phyloP scores from a whole-genome alignment of 2,888 invertebrate genomes.

The Andrena fulva region DNA sequence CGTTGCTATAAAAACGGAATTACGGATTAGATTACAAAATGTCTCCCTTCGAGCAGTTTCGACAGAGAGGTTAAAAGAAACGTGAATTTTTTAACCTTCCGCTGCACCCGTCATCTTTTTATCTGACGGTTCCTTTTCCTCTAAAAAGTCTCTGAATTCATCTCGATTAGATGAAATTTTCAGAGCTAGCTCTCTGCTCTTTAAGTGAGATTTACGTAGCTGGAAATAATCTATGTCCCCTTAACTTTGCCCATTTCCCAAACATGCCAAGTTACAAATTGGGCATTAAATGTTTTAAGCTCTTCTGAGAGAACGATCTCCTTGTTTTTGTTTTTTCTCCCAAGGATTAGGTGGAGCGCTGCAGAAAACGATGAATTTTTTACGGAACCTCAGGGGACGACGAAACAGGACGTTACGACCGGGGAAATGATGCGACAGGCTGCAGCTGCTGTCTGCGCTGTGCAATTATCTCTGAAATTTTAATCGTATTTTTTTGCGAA shows the following conservation, averaged over 20 bases:
- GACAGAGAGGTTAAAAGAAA: too few species aligned
- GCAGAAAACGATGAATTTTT: slow-evolving; percentile 8
- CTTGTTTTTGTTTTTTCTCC: background rate
- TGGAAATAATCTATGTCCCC: too few species aligned
- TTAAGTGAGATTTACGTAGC: too few species aligned
- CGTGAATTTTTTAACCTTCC: too few species aligned
- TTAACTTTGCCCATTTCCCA: too few species aligned
- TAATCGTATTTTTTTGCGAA: background rate
- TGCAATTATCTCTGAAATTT: background rate
- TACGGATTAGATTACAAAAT: background rate
- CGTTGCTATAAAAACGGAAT: background rate
- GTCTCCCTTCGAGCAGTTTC: too few species aligned
- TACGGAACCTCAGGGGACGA: background rate
- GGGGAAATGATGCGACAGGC: background rate
- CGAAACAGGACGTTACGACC: background rate
- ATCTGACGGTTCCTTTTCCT: too few species aligned
- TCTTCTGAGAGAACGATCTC: background rate
- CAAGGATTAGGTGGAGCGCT: background rate
- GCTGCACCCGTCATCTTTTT: too few species aligned
- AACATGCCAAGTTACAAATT: background rate
- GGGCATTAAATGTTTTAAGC: background rate
- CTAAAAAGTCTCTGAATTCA: too few species aligned
- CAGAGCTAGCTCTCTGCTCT: too few species aligned
- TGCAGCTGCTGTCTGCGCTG: background rate
- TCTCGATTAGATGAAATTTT: too few species aligned